Evolutionary conservation across 1,140 invertebrate genomes (phyloP).

Genomic region (Mercenaria mercenaria): DNA sequence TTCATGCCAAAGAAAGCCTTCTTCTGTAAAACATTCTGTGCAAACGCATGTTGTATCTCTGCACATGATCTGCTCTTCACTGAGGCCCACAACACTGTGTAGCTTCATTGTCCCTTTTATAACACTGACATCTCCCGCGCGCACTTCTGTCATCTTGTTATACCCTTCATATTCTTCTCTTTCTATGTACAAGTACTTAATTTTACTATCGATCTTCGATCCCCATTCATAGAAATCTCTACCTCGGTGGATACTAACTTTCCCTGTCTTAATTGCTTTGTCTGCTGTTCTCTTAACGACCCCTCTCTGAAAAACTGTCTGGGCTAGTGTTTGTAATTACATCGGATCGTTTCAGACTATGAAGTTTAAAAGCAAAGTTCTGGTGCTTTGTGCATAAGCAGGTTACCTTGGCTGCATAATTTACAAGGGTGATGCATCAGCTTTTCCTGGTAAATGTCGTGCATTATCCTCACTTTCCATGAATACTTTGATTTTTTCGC

Average conservation of each 20-base stretch:
- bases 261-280: slow-evolving; percentile 11
- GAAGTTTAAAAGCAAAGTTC: slow-evolving; percentile 42
- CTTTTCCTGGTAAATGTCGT: slow-evolving; percentile 37
- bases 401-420: slow-evolving; percentile 18
- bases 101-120: slow-evolving; percentile 25
- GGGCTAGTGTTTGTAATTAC: no score
- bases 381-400: slow-evolving; percentile 64
- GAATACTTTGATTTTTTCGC: background rate
- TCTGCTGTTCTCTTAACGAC: no score
- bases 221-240: slow-evolving; percentile 52
- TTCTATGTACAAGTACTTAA: slow-evolving; percentile 13
- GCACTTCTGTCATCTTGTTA: background rate
- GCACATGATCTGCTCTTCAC: slow-evolving; percentile 4
- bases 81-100: background rate
- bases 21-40: slow-evolving; percentile 33
- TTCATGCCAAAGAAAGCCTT: slow-evolving; percentile 31
- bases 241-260: slow-evolving; percentile 51
- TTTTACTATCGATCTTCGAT: slow-evolving; percentile 26
- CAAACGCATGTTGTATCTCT: slow-evolving; percentile 42
- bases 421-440: slow-evolving; percentile 5
- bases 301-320: background rate
- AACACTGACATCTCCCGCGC: no score
- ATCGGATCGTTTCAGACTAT: no score
- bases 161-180: slow-evolving; percentile 4
- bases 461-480: slow-evolving; percentile 44